A percentile compares a stretch with the other conserved stretches of the same genome.
Evolutionary conservation across 2,113 vertebrate genomes (phyloP).

Genomic region (Pristiophorus japonicus): DNA sequence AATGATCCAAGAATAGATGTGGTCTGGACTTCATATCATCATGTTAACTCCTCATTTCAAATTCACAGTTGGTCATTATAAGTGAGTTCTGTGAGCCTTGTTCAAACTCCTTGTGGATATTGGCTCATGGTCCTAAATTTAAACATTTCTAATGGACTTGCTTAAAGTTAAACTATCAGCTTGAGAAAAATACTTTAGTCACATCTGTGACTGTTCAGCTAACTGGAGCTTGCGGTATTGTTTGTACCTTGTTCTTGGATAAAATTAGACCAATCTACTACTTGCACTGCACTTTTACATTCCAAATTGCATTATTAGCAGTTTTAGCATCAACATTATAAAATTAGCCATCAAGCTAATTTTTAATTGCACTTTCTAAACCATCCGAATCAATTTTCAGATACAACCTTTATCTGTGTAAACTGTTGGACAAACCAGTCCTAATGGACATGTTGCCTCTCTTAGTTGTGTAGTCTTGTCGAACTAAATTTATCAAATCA

Average conservation of each 20-base stretch:
- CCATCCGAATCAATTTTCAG: not conserved
- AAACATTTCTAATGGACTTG: not conserved
- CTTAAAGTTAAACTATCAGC: not conserved
- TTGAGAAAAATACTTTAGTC: not conserved
- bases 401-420: not conserved
- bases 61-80: not conserved
- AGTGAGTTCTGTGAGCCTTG: not conserved
- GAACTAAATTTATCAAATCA: not conserved
- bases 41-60: constrained; percentile 4
- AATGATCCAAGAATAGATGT: not conserved
- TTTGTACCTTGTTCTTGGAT: not conserved
- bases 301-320: not conserved
- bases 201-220: too few species aligned
- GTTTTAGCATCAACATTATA: not conserved
- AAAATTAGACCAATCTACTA: not conserved
- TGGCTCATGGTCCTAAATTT: not conserved
- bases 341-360: not conserved
- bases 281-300: not conserved
- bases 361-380: not conserved
- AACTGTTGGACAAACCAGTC: not conserved
- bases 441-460: not conserved
- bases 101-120: not conserved
- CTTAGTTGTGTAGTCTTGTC: not conserved
- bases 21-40: not conserved
- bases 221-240: not conserved